Conservation (phyloP, 2,888 invertebrate genomes). For the Scaptomyza parva region DNA sequence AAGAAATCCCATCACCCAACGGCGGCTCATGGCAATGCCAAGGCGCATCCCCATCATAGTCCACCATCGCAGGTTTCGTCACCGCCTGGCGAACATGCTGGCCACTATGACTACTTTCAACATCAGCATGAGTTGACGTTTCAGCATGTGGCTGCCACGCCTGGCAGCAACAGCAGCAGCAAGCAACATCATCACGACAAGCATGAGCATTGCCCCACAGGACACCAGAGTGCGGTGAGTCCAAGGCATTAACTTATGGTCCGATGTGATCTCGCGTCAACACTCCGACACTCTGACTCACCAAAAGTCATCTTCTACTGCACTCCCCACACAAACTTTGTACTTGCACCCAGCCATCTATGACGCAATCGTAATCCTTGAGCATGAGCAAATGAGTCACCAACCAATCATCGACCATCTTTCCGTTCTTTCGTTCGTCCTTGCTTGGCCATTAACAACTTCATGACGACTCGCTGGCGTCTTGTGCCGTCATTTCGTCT, state of each 20-base stretch:
- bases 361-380: conserved; percentile 74
- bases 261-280: conserved; percentile 13
- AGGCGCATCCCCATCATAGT: conserved; percentile 62
- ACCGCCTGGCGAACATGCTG: conserved; percentile 64
- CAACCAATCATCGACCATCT: conserved; percentile 47
- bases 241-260: conserved; percentile 25
- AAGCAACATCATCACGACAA: conserved; percentile 62
- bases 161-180: conserved; percentile 36
- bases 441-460: conserved; percentile 67
- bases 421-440: conserved; percentile 47
- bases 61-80: conserved; percentile 75
- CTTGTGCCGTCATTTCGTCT: conserved; percentile 47
- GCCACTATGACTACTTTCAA: conserved; percentile 73
- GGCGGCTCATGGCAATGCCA: conserved; percentile 61
- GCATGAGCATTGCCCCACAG: conserved; percentile 82
- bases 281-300: conserved; percentile 1
- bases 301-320: neutral
- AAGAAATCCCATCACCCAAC: conserved; percentile 63
- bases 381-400: conserved; percentile 63
- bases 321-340: no score
- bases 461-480: conserved; percentile 60
- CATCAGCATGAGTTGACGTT: conserved; percentile 68
- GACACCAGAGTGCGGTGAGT: conserved; percentile 82
- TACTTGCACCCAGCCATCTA: conserved; percentile 10
- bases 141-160: conserved; percentile 50